A percentile compares a stretch with the other conserved stretches of the same genome.
phyloP scores from a whole-genome alignment of 1,140 invertebrate genomes.

The Pseudachorutes palmiensis region DNA sequence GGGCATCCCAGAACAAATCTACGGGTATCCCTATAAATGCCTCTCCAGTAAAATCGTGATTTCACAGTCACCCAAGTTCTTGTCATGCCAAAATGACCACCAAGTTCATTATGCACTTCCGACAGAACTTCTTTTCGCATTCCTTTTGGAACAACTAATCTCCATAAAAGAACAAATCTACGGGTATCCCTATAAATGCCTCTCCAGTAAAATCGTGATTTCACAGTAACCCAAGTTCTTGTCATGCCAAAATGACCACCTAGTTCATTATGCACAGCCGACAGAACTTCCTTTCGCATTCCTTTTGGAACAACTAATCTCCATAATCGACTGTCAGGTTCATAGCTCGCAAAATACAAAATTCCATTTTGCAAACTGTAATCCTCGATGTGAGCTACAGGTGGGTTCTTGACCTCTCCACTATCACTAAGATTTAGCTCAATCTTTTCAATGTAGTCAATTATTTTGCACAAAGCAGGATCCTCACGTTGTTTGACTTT shows the following conservation, averaged over 20 bases:
- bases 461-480: background rate
- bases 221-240: constrained; percentile 8
- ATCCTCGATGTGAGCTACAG: background rate
- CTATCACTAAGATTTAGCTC: background rate
- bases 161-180: constrained; percentile 18
- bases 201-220: constrained; percentile 20
- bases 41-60: constrained; percentile 18
- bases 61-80: constrained; percentile 12
- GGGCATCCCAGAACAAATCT: constrained; percentile 15
- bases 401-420: background rate
- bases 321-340: constrained; percentile 8
- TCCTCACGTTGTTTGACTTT: background rate
- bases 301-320: constrained; percentile 14
- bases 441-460: background rate
- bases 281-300: background rate
- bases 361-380: constrained; percentile 4
- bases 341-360: constrained; percentile 13
- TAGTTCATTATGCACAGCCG: background rate
- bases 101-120: background rate
- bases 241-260: constrained; percentile 20
- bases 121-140: background rate
- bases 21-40: constrained; percentile 11
- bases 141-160: constrained; percentile 13
- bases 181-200: constrained; percentile 10
- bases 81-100: constrained; percentile 19